phyloP scores from a whole-genome alignment of 2,797 vertebrate genomes.

The Phrynocephalus forsythii region DNA sequence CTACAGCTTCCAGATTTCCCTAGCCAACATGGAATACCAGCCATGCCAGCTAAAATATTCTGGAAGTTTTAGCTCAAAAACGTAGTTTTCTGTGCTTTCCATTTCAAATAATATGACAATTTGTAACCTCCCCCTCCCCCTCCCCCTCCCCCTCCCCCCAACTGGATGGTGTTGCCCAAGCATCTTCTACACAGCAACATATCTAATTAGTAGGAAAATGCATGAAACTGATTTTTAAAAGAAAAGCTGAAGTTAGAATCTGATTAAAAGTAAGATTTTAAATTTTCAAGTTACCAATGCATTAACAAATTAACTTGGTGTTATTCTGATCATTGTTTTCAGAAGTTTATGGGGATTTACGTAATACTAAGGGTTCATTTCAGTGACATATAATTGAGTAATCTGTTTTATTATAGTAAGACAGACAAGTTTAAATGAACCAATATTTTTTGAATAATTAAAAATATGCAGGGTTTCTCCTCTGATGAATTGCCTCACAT shows the following conservation, averaged over 20 bases:
- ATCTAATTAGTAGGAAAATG: no score
- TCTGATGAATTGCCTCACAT: background rate
- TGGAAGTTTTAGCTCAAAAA: no score
- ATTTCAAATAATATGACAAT: no score
- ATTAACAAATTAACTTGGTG: background rate
- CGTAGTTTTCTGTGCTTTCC: no score
- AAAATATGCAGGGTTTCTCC: background rate
- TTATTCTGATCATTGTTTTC: background rate
- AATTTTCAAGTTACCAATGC: background rate
- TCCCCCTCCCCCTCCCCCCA: no score
- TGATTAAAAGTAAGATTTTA: background rate
- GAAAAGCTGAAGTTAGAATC: background rate
- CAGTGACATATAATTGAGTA: background rate
- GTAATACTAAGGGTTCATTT: constrained; percentile 5
- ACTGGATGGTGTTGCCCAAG: no score
- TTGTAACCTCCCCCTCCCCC: no score
- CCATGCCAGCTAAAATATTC: no score
- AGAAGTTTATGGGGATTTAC: background rate
- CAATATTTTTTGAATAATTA: constrained; percentile 4
- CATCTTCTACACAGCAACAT: no score
- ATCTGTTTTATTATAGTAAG: background rate
- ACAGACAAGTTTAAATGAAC: background rate
- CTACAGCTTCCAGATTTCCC: background rate
- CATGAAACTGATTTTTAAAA: background rate
- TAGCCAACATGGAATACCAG: background rate